Evolutionary conservation across 2,797 vertebrate species (phyloP).

Genomic region (Chelonia mydas): DNA sequence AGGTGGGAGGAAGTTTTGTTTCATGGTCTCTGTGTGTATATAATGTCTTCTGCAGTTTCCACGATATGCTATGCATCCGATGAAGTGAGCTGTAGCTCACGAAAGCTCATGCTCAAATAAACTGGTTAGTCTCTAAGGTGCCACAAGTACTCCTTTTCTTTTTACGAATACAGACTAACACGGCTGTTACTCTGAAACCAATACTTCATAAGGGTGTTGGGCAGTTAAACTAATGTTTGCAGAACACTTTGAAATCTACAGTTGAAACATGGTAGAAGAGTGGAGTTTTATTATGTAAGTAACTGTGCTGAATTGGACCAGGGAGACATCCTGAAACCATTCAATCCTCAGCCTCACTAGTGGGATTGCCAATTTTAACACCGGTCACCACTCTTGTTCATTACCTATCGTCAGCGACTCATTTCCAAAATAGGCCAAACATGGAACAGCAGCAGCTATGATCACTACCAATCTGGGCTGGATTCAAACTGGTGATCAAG

Average conservation of each 20-base stretch:
- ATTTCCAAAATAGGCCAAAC: rapidly evolving
- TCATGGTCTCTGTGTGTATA: no score
- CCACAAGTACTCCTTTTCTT: no score
- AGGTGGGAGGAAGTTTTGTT: no score
- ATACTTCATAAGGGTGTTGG: not conserved
- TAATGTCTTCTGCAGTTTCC: no score
- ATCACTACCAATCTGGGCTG: not conserved
- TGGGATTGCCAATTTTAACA: not conserved
- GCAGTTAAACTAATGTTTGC: not conserved
- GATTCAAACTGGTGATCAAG: not conserved
- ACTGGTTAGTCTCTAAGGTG: no score
- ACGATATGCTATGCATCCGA: no score
- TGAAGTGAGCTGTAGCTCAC: no score
- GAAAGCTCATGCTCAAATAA: no score
- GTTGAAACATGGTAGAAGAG: not conserved
- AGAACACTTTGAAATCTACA: not conserved
- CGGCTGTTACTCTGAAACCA: no score
- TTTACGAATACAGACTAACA: no score
- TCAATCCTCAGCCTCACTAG: not conserved
- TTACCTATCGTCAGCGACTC: rapidly evolving
- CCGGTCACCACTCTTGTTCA: not conserved
- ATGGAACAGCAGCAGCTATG: not conserved
- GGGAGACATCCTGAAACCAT: not conserved
- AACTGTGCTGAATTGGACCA: not conserved
- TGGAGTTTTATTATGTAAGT: not conserved